Evolutionary conservation across 2,888 invertebrate genomes (phyloP), one percentile per base, ranked within the genome.

Genomic region (Euplagia quadripunctaria): DNA sequence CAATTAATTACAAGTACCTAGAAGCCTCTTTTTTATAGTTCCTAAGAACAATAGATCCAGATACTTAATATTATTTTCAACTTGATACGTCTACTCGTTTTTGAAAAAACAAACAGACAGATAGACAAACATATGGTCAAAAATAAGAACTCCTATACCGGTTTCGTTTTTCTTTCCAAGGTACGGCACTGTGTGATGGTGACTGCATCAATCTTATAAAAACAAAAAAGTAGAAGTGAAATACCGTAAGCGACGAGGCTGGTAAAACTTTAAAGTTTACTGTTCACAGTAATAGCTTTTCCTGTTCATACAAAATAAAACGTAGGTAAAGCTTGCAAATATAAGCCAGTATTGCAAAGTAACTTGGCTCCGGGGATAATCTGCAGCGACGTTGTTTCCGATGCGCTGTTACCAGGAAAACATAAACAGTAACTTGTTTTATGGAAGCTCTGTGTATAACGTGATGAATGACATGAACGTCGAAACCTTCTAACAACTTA

Each of bases 361-460:
- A 20, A 49, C 55, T 55, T 61, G 61, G 58, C 31, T 55, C 61
- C 20, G 49, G 46, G 67, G 52, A 55, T 49, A 64, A 66, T 66
- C 66, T 41, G 9, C 14, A 11, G 11, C 7, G 51, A 64, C 49
- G 70, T 65, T 66, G 31, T 61, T 51, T 46, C 70, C 68, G 41
- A 76, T 79, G 72, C 70, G 68, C 75, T 70, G 20, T 68, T 73
- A 73, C 72, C 71, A 52, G 64, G 14, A 17, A 52, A 75, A 74
- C 74, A 72, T 76, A 81, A 73, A 72, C 71, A 72, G 52, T 66
- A 63, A 66, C 76, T 78, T 79, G 79, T 80, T 79, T 76, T 79
- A 81, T 79, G 72, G 58, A 67, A 69, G 74, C 76, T 76, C 75
- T 68, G 66, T 71, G 64, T 79, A 79, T 78, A 78, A 83, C 78